Conservation (phyloP, 2,113 vertebrate species). For the Strix aluco region DNA sequence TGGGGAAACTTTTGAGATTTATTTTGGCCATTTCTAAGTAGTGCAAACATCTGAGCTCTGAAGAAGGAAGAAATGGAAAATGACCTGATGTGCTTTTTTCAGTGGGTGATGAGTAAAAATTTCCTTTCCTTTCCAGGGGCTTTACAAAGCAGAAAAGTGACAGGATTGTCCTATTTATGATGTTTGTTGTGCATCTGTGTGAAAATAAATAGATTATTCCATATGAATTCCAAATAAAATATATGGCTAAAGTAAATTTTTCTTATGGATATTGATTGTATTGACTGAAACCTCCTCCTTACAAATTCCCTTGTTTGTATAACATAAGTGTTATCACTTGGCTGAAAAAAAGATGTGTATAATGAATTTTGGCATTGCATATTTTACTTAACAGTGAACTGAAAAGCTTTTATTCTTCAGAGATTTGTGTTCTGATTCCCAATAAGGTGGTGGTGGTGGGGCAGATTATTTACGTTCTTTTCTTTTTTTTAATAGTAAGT, state of each 20-base stretch:
- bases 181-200: background rate
- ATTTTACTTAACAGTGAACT: conserved; percentile 45
- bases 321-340: conserved; percentile 61
- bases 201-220: conserved; percentile 73
- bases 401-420: background rate
- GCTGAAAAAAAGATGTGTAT: background rate
- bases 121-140: background rate
- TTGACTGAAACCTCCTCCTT: conserved; percentile 67
- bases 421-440: background rate
- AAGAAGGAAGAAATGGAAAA: background rate
- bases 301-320: conserved; percentile 72
- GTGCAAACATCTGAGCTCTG: background rate
- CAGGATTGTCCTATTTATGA: background rate
- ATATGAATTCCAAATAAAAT: conserved; percentile 72
- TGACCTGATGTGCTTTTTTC: background rate
- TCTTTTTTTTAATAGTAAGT: background rate
- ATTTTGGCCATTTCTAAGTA: conserved; percentile 35
- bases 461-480: background rate
- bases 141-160: background rate
- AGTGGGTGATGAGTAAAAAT: background rate
- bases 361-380: background rate
- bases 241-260: conserved; percentile 73
- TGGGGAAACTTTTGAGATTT: conserved; percentile 55
- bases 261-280: conserved; percentile 75
- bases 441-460: background rate